These are phyloP conservation scores for Diorhabda carinulata DNA, from an alignment of 1,140 invertebrate species.

Conservation along the genomic window DNA sequence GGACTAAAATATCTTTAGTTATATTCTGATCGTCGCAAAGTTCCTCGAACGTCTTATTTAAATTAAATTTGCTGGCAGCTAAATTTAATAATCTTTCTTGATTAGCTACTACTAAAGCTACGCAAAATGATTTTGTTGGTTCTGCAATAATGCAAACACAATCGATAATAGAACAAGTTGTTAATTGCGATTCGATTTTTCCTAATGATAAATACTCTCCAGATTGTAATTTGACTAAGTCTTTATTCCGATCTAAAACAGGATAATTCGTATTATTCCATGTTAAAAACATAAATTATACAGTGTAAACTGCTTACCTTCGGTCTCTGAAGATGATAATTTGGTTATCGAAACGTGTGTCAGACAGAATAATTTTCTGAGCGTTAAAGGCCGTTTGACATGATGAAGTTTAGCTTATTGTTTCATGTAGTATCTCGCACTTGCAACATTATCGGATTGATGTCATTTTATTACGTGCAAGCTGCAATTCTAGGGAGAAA, in stretches of 20 bases:
- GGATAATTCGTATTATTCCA: conserved; percentile 7
- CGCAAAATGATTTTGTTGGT: conserved; percentile 75
- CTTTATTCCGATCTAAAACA: conserved; percentile 89
- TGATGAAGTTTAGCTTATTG: no score
- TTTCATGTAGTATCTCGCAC: no score
- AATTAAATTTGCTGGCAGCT: conserved; percentile 60
- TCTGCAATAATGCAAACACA: conserved; percentile 95
- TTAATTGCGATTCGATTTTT: conserved; percentile 86
- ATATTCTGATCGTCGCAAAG: conserved; percentile 68
- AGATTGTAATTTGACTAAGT: conserved; percentile 94
- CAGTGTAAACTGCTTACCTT: no score
- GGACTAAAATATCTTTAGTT: conserved; percentile 73
- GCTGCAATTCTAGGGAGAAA: no score
- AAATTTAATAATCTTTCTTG: conserved; percentile 65
- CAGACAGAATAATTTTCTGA: no score
- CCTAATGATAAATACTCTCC: conserved; percentile 96
- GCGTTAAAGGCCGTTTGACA: no score
- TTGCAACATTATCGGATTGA: no score
- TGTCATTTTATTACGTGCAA: no score
- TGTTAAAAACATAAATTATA: no score
- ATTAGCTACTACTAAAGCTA: conserved; percentile 90
- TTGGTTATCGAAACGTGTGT: no score
- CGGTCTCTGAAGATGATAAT: no score
- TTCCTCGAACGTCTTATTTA: conserved; percentile 61
- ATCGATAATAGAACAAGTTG: conserved; percentile 91